phyloP scores from a whole-genome alignment of 2,113 vertebrate genomes.

The Sialia sialis region DNA sequence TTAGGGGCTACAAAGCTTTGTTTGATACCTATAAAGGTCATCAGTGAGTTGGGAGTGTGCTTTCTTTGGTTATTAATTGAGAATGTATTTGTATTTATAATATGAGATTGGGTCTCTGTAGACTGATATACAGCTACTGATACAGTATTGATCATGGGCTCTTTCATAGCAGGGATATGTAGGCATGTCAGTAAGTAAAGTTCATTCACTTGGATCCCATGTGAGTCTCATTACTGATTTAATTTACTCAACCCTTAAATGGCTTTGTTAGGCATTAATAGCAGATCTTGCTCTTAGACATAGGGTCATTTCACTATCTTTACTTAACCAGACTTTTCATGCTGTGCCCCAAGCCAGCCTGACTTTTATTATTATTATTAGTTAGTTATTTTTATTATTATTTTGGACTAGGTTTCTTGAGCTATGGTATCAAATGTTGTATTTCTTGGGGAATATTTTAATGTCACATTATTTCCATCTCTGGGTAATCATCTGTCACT shows the following conservation, averaged over 20 bases:
- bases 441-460: constrained; percentile 50
- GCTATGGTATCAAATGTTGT: neutral
- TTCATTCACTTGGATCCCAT: neutral
- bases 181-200: neutral
- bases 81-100: neutral
- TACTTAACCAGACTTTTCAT: neutral
- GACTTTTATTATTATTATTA: neutral
- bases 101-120: neutral
- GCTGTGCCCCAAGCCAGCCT: neutral
- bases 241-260: neutral
- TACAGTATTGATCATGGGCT: neutral
- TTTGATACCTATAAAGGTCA: neutral
- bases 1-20: neutral
- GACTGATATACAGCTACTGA: neutral
- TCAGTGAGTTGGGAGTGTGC: neutral
- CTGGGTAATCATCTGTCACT: constrained; percentile 47
- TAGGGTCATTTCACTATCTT: neutral
- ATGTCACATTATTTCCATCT: constrained; percentile 43
- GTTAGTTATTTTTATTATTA: neutral
- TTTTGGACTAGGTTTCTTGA: neutral
- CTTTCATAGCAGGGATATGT: neutral
- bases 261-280: neutral
- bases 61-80: neutral
- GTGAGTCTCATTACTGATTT: neutral
- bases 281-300: neutral